Evolutionary conservation across 2,888 invertebrate species (phyloP), one percentile per base, ranked within the genome.

Genomic region (Diaprepes abbreviatus): DNA sequence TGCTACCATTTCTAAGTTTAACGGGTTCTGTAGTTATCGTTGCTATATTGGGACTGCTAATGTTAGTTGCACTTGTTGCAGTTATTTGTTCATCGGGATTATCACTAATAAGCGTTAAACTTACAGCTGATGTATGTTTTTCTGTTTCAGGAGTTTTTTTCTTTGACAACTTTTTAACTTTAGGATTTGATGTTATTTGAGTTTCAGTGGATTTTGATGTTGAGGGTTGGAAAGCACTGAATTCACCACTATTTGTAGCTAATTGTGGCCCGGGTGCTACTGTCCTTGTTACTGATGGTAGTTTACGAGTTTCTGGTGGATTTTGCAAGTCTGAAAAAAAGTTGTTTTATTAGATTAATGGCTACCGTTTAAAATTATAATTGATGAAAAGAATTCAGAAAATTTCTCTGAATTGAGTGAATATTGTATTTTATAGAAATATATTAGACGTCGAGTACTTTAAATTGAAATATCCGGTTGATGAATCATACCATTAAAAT

Each of bases 111-210:
- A 3, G 5, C 7, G 14, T 50, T 16, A 28, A 14, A 10, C 9
- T 38, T 1, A 12, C 4, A 12, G n/a, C 14, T 3, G 16, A 28
- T 10, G 6, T 0, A 28, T n/a, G 31, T 17, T 48, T 48, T 7
- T 3, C 31, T 48, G 28, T 48, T 5, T 10, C 16, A 4, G 57
- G 12, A 10, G 45, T 28, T 14, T 58, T 63, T 54, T 71, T 71
- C 43, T 66, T 66, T 9, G 52, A n/a, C 17, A 63, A 10, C 58
- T 70, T 70, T 43, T 55, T 60, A 4, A 28, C 33, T 21, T 63
- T 69, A 0, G 69, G 64, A 16, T 63, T 69, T 14, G 59, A 52
- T 5, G 43, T 12, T 58, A 69, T 64, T 19, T 12, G 24, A 24
- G 60, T 67, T 45, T 62, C 55, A 9, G 19, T 35, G n/a, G 36